Conservation (phyloP, 2,888 invertebrate species). For the Pinctada fucata region DNA sequence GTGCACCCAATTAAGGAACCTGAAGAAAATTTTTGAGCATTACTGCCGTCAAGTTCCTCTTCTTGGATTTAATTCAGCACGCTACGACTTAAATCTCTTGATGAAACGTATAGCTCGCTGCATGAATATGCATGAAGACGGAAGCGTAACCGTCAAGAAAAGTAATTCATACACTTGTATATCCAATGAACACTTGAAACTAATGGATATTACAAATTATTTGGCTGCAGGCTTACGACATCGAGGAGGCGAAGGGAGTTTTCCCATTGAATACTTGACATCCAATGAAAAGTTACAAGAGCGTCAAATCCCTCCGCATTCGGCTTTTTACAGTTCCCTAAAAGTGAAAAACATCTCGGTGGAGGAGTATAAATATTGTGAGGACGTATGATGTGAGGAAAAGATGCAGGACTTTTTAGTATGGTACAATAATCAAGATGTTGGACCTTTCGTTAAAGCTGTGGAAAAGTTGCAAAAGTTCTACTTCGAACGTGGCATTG, state of each 20-base stretch:
- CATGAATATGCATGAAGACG: constrained; percentile 38
- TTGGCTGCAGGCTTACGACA: constrained; percentile 44
- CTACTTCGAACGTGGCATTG: constrained; percentile 43
- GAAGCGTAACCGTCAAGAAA: constrained; percentile 24
- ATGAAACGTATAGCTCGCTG: constrained; percentile 31
- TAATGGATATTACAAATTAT: constrained; percentile 44
- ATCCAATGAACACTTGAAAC: constrained; percentile 26
- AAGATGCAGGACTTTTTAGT: constrained; percentile 48
- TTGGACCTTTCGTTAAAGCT: constrained; percentile 36
- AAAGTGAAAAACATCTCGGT: constrained; percentile 7
- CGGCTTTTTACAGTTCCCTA: constrained; percentile 18
- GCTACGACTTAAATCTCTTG: constrained; percentile 33
- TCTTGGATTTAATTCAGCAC: constrained; percentile 42
- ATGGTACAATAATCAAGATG: constrained; percentile 43
- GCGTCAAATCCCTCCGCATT: constrained; percentile 31
- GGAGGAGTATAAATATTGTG: constrained; percentile 8
- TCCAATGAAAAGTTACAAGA: constrained; percentile 19
- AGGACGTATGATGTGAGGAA: constrained; percentile 36
- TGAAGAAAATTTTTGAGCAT: constrained; percentile 1
- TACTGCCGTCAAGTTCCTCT: constrained; percentile 36
- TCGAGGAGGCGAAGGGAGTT: constrained; percentile 37
- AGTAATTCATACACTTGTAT: constrained; percentile 35
- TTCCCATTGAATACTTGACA: constrained; percentile 36
- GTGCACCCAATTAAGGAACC: neutral
- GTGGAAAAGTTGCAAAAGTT: constrained; percentile 41